phyloP scores from a whole-genome alignment of 2,113 vertebrate genomes.

The Lynx canadensis region DNA sequence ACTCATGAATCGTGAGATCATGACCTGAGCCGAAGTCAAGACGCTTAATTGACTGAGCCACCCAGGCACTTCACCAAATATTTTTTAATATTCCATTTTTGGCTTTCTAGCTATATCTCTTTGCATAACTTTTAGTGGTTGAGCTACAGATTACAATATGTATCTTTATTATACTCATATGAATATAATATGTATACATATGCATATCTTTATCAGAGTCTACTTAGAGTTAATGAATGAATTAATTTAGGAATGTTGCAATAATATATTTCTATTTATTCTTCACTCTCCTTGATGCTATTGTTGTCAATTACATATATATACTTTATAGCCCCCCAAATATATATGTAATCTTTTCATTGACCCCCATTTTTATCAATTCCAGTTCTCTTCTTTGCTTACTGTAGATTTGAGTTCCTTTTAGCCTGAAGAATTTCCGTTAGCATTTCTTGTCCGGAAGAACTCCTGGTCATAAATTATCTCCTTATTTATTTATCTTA shows the following conservation, averaged over 20 bases:
- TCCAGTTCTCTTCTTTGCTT: neutral
- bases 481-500: neutral
- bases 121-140: neutral
- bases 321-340: neutral
- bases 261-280: neutral
- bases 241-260: neutral
- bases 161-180: neutral
- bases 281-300: neutral
- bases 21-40: too few species aligned
- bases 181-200: neutral
- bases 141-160: neutral
- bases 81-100: conserved; percentile 22
- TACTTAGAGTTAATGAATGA: neutral
- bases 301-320: neutral
- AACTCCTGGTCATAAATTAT: neutral
- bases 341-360: neutral
- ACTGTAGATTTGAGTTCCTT: neutral
- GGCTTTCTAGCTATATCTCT: neutral
- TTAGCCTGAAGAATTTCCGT: neutral
- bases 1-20: too few species aligned
- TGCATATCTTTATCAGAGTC: neutral
- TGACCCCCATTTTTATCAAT: neutral
- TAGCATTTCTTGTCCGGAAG: neutral
- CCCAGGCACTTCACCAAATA: neutral
- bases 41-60: too few species aligned